Conservation (phyloP, 1,140 invertebrate species). For the Rhyzopertha dominica region DNA sequence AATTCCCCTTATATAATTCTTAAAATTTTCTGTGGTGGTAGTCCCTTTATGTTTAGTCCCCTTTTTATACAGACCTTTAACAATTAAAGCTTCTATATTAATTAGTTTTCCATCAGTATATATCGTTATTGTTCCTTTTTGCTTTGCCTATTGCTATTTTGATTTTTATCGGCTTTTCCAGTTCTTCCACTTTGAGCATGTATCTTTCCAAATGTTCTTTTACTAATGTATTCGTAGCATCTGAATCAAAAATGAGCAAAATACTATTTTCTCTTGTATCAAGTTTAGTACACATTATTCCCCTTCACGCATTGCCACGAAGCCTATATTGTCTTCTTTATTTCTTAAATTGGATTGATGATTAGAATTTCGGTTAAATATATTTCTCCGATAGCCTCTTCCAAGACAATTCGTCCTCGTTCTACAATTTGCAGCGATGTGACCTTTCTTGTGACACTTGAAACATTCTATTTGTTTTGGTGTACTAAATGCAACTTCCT, state of each 20-base stretch:
- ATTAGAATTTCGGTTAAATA: too few relatives aligned
- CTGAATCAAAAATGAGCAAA: slow-evolving; percentile 29
- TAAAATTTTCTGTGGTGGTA: slow-evolving; percentile 19
- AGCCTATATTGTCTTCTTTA: too few relatives aligned
- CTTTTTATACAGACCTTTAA: slow-evolving; percentile 3
- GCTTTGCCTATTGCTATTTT: slow-evolving; percentile 18
- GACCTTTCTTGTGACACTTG: too few relatives aligned
- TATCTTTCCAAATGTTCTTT: slow-evolving; percentile 13
- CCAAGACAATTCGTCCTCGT: too few relatives aligned
- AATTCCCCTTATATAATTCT: slow-evolving; percentile 16
- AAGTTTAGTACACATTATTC: too few relatives aligned
- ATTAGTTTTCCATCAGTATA: slow-evolving; percentile 14
- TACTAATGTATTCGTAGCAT: slow-evolving; percentile 26
- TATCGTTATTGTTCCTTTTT: slow-evolving; percentile 16
- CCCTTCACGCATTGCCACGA: too few relatives aligned
- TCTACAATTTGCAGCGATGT: too few relatives aligned
- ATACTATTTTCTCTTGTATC: slow-evolving; percentile 7
- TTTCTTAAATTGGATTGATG: too few relatives aligned
- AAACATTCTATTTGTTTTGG: too few relatives aligned
- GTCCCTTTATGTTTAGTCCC: slow-evolving; percentile 20
- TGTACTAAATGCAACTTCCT: too few relatives aligned
- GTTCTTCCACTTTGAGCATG: slow-evolving; percentile 15
- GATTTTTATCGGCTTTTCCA: slow-evolving; percentile 19
- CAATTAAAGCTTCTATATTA: slow-evolving; percentile 11
- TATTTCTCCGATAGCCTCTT: too few relatives aligned